Conservation (phyloP, 1,140 invertebrate genomes). For the Bombus terrestris region DNA sequence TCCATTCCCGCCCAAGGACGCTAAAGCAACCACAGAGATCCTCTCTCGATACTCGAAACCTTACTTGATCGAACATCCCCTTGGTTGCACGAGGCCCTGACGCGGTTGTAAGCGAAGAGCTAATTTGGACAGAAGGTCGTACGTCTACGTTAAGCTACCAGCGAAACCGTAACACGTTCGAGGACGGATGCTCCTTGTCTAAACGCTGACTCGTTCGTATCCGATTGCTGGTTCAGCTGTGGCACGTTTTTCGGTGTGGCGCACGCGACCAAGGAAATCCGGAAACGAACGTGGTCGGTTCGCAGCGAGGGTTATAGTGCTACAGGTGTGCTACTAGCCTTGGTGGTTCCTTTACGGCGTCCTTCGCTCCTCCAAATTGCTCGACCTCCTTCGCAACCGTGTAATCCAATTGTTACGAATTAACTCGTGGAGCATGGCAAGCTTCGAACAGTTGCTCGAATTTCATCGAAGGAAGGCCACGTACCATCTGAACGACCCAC, state of each 20-base stretch:
- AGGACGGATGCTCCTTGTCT: background rate
- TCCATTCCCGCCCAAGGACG: background rate
- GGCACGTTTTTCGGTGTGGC: constrained; percentile 23
- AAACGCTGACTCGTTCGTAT: constrained; percentile 44
- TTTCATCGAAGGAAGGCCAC: too few species aligned
- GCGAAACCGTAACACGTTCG: constrained; percentile 9
- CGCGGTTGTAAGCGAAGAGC: background rate
- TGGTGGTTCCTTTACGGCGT: constrained; percentile 6
- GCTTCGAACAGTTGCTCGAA: background rate
- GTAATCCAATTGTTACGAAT: constrained; percentile 43
- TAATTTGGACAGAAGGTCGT: background rate
- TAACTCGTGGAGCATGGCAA: constrained; percentile 2
- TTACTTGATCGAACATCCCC: too few species aligned
- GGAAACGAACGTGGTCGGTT: background rate
- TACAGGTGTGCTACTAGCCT: constrained; percentile 51
- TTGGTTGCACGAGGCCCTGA: too few species aligned
- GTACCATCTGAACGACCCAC: too few species aligned
- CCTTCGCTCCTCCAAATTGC: background rate
- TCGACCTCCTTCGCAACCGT: constrained; percentile 3
- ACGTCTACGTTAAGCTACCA: background rate
- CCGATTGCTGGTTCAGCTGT: constrained; percentile 9
- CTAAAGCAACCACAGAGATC: background rate
- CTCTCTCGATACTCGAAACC: background rate
- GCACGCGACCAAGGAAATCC: constrained; percentile 6
- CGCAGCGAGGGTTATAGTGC: constrained; percentile 25